Evolutionary conservation across 2,797 vertebrate genomes (phyloP).

Genomic region (Siniperca undulata): DNA sequence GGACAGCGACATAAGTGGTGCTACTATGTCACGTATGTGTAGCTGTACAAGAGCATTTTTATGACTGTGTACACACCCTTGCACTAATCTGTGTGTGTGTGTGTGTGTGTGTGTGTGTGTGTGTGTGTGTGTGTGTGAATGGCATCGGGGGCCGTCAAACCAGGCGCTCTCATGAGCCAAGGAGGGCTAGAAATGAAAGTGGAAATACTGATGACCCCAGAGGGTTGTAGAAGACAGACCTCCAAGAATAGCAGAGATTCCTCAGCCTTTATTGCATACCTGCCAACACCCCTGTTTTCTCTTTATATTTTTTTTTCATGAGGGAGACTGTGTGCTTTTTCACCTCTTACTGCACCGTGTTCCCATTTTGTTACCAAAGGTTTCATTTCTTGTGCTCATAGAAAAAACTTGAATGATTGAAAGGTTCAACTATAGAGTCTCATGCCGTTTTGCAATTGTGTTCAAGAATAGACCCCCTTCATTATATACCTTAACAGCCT

Average conservation of each 20-base stretch:
- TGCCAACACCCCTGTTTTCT: conserved; percentile 58
- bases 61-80: conserved; percentile 25
- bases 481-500: not conserved
- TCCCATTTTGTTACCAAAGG: conserved; percentile 21
- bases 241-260: conserved; percentile 63
- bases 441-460: conserved; percentile 2
- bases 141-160: conserved; percentile 39
- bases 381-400: conserved; percentile 7
- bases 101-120: conserved; percentile 1
- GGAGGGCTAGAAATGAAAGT: conserved; percentile 56
- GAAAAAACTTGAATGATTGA: conserved; percentile 20
- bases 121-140: not conserved
- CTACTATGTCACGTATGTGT: not conserved
- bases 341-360: conserved; percentile 9
- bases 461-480: not conserved
- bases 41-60: conserved; percentile 11
- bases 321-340: conserved; percentile 25
- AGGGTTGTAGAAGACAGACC: conserved; percentile 61
- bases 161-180: conserved; percentile 30
- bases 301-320: not conserved
- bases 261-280: conserved; percentile 63
- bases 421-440: not conserved
- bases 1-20: conserved; percentile 38
- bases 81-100: conserved; percentile 20
- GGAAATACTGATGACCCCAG: conserved; percentile 66